These are phyloP conservation scores for Hemiscyllium ocellatum DNA, from an alignment of 2,113 vertebrate species.

Conservation along the genomic window DNA sequence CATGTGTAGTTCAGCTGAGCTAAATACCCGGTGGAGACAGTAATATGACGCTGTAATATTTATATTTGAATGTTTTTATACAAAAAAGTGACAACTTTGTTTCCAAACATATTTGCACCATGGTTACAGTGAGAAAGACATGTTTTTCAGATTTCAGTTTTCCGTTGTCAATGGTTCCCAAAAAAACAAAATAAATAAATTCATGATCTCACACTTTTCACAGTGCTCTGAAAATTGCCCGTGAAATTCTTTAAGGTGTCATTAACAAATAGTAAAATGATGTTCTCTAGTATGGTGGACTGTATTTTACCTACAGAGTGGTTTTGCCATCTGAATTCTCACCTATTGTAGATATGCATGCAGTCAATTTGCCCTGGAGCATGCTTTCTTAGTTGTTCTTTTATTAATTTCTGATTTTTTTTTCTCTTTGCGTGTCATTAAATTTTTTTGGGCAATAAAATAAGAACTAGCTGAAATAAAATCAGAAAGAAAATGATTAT, in stretches of 20 bases:
- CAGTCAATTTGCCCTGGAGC: background rate
- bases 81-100: slow-evolving; percentile 21
- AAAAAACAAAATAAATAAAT: background rate
- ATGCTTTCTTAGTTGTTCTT: background rate
- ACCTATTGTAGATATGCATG: background rate
- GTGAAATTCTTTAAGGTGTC: slow-evolving; percentile 18
- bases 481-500: background rate
- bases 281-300: background rate
- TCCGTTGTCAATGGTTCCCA: background rate
- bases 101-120: background rate
- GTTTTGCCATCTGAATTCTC: background rate
- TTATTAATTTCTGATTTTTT: background rate
- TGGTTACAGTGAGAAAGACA: background rate
- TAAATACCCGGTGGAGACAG: slow-evolving; percentile 80
- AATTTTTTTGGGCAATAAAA: background rate
- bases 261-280: slow-evolving; percentile 10
- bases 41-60: slow-evolving; percentile 50
- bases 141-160: background rate
- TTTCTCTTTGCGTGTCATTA: background rate
- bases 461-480: background rate
- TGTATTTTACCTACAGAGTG: background rate
- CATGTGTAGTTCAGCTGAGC: slow-evolving; percentile 79
- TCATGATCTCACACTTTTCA: background rate
- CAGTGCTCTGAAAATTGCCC: background rate
- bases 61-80: slow-evolving; percentile 23